These are phyloP conservation scores for Esox lucius DNA, from an alignment of 2,797 vertebrate genomes.

Conservation along the genomic window DNA sequence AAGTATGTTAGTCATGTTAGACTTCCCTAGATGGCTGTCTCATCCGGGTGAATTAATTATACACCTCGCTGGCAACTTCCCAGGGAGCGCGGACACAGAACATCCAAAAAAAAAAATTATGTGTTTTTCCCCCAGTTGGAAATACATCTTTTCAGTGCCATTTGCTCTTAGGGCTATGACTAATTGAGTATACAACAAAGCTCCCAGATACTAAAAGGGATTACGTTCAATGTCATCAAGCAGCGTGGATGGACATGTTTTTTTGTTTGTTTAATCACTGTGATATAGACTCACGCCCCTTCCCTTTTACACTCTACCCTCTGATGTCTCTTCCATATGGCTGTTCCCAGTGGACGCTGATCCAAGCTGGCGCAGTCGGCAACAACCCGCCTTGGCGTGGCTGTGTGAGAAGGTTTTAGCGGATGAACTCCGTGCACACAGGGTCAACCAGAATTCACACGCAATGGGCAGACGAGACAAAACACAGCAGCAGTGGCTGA, in stretches of 20 bases:
- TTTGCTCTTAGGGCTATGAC: not conserved
- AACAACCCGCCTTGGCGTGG: not conserved
- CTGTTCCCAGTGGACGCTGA: not conserved
- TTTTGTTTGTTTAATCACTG: slow-evolving; percentile 26
- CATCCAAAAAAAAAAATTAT: no score
- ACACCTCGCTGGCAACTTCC: not conserved
- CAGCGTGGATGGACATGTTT: slow-evolving; percentile 6
- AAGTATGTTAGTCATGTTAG: no score
- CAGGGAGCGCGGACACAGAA: not conserved
- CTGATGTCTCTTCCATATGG: not conserved
- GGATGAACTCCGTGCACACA: slow-evolving; percentile 2
- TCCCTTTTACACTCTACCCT: not conserved
- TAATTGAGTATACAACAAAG: not conserved
- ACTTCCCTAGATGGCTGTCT: no score
- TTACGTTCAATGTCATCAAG: not conserved
- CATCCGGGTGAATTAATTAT: no score
- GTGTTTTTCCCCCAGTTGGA: not conserved
- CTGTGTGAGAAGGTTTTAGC: not conserved
- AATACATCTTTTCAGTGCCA: not conserved
- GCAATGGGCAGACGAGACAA: not conserved
- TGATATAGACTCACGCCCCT: not conserved
- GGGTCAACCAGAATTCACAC: not conserved
- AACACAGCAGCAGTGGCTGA: not conserved
- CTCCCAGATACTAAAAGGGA: not conserved
- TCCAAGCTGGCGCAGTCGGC: not conserved